Conservation (phyloP, 92 coral and sea anemone species). For the Parazoanthus swiftii region DNA sequence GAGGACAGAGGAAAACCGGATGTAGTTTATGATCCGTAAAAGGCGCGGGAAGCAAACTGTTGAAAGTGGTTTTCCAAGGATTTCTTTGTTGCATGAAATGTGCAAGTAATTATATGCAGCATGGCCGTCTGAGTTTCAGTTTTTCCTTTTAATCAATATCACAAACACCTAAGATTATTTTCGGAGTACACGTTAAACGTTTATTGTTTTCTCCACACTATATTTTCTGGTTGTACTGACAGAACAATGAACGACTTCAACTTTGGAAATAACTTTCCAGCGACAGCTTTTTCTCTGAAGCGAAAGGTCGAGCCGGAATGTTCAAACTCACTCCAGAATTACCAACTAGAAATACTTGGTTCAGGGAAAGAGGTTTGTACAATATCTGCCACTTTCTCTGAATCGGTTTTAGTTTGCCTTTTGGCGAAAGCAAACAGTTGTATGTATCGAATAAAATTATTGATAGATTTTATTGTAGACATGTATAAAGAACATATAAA, state of each 20-base stretch:
- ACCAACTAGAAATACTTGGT: constrained; percentile 9
- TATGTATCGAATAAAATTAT: no score
- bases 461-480: no score
- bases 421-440: not conserved
- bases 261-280: constrained; percentile 15
- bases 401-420: not conserved
- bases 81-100: constrained; percentile 15
- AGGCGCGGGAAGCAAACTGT: constrained; percentile 32
- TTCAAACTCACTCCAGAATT: not conserved
- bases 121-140: not conserved
- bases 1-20: constrained; percentile 26
- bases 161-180: not conserved
- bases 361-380: constrained; percentile 26
- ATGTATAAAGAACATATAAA: not conserved
- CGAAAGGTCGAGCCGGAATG: constrained; percentile 30
- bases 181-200: not conserved
- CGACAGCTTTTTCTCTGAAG: constrained; percentile 22
- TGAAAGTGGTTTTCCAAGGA: constrained; percentile 18
- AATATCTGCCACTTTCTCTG: not conserved
- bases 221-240: not conserved
- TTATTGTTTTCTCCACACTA: not conserved
- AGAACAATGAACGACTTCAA: constrained; percentile 16
- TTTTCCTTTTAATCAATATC: not conserved
- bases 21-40: not conserved
- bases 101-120: constrained; percentile 23